Evolutionary conservation across 2,113 vertebrate species (phyloP), one percentile per base, ranked within the genome.

Genomic region (Crotalus tigris): DNA sequence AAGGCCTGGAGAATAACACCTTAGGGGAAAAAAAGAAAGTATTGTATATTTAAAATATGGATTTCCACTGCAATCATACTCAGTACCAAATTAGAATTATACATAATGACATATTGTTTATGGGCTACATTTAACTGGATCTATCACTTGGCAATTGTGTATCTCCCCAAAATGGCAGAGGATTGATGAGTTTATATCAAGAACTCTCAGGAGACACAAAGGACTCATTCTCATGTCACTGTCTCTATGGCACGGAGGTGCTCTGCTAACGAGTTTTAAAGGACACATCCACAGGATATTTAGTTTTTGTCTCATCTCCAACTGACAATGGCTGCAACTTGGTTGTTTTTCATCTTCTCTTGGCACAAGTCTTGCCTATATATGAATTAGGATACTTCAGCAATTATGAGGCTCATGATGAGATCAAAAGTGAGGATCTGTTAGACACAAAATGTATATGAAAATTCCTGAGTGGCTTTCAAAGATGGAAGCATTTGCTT

Each of bases 71-170:
- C 23, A 57, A 39, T 7, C 21, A 75, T 55, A 12, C 55, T 33
- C 87, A 49, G 19, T 51, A 89, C 44, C 26, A 87, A n/a, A 92
- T 24, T n/a, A 92, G 92, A 92, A 92, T 92, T 46, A 85, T 55
- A 90, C 39, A n/a, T 17, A 64, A 64, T 29, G 49, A 33, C 87
- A 61, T 21, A 26, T 51, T 92, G 33, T 87, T 88, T 9, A 58
- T 90, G 58, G n/a, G 55, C 69, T 85, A 55, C 29, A 54, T 51
- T 92, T 54, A 89, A 89, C 8, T 29, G 29, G 26, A 49, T 75
- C 86, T 85, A 58, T 51, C 33, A 53, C 7, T 85, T 86, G 59
- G 19, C 39, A 55, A 33, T 59, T 49, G 4, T 51, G 39, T 59
- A 87, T 53, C 24, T 89, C 24, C 61, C 55, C 51, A 90, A 33